phyloP scores from a whole-genome alignment of 2,797 vertebrate species.

The Sphaeramia orbicularis region DNA sequence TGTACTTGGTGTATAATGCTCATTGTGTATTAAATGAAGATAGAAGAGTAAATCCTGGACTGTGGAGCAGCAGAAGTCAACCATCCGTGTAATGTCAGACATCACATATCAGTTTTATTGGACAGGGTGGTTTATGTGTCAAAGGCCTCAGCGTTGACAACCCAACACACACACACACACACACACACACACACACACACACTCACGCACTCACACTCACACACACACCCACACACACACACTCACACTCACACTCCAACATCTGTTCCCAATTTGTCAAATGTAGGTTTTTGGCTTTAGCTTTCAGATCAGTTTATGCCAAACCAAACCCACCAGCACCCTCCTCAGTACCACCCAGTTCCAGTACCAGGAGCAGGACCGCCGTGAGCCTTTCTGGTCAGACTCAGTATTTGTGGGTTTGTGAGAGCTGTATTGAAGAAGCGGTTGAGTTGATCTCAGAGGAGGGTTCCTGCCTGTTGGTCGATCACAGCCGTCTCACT shows the following conservation, averaged over 20 bases:
- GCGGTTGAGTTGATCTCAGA: slow-evolving; percentile 27
- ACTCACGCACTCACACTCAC: no score
- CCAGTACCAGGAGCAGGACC: slow-evolving; percentile 23
- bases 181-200: no score
- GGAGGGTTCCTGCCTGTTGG: slow-evolving; percentile 42
- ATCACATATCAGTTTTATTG: slow-evolving; percentile 6
- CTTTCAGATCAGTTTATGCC: slow-evolving; percentile 18
- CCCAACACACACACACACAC: slow-evolving; percentile 11
- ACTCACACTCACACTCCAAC: slow-evolving; percentile 40
- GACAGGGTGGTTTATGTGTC: slow-evolving; percentile 9
- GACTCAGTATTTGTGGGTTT: not conserved
- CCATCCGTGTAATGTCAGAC: slow-evolving; percentile 7
- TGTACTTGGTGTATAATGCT: no score
- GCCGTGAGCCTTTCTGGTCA: slow-evolving; percentile 10
- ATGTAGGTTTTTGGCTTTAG: slow-evolving; percentile 8
- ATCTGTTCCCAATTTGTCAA: slow-evolving; percentile 36
- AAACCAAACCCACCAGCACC: not conserved
- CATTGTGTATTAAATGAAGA: no score
- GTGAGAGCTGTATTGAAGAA: slow-evolving; percentile 8
- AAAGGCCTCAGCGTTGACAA: slow-evolving; percentile 22
- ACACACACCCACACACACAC: no score
- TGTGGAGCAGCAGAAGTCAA: not conserved
- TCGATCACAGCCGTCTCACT: slow-evolving; percentile 42
- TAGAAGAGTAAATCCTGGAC: no score
- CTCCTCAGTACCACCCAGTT: not conserved